phyloP scores from a whole-genome alignment of 2,113 vertebrate genomes.

The Protobothrops mucrosquamatus region DNA sequence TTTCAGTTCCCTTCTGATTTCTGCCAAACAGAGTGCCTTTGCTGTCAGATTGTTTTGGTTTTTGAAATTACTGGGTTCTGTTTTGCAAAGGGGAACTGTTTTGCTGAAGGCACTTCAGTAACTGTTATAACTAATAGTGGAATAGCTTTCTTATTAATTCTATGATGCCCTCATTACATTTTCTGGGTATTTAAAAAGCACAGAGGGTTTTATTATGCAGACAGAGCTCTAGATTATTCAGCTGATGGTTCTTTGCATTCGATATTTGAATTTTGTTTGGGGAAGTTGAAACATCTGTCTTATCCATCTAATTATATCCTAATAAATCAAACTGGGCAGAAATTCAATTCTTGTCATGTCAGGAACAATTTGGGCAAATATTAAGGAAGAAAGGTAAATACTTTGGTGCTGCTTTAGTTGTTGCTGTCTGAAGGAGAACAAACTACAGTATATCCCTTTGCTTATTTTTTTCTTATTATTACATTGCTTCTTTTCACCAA shows the following conservation, averaged over 20 bases:
- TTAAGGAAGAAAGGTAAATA: conserved; percentile 11
- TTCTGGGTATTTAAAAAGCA: conserved; percentile 22
- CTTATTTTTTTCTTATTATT: not conserved
- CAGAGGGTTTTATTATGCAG: conserved; percentile 18
- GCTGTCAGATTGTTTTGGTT: conserved; percentile 43
- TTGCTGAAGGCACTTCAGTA: conserved; percentile 44
- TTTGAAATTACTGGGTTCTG: conserved; percentile 34
- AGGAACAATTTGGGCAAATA: conserved; percentile 27
- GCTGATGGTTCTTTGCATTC: conserved; percentile 34
- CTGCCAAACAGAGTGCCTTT: conserved; percentile 27
- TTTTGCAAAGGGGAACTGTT: conserved; percentile 26
- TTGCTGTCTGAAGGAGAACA: not conserved
- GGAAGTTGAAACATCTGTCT: conserved; percentile 22
- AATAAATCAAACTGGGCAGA: conserved; percentile 37
- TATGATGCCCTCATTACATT: conserved; percentile 33
- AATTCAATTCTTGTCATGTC: conserved; percentile 27
- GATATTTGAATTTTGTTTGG: conserved; percentile 29
- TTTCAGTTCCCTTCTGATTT: conserved; percentile 48
- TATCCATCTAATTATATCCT: conserved; percentile 31
- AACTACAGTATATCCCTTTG: not conserved
- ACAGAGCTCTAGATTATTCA: conserved; percentile 15
- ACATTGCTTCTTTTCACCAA: not conserved
- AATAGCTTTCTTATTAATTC: conserved; percentile 34
- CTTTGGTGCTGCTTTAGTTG: conserved; percentile 26
- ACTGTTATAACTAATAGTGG: conserved; percentile 38